Evolutionary conservation across 1,140 invertebrate species (phyloP), one percentile per base, ranked within the genome.

Genomic region (Brachionus calyciflorus): DNA sequence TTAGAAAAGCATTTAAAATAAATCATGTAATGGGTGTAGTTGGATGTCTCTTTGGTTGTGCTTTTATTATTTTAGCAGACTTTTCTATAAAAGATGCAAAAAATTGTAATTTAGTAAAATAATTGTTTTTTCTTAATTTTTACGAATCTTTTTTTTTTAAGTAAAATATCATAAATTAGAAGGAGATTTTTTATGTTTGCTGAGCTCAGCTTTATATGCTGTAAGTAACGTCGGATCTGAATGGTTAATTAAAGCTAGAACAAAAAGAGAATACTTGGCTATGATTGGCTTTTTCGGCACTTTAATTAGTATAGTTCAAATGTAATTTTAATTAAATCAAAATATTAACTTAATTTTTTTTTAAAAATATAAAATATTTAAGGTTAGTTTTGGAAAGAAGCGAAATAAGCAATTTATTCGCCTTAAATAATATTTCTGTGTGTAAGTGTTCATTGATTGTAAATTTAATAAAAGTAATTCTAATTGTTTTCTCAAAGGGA

Each of bases 191-290:
- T 84, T 94, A 6, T 92, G 91, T 81, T 85, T 93, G 3, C 88
- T 87, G n/a, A 92, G 91, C 17, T 91, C 92, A 0, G 87, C 91
- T 10, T 85, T 93, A 0, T 93, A 92, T 84, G 92, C 91, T 2
- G 85, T 92, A 41, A 90, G 91, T 10, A 93, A 92, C 80, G 90
- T 93, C 0, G 87, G 91, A 2, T 90, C 93, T 86, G 92, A 94
- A 83, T 89, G 91, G 82, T 89, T 91, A 53, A 90, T 93, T 14
- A 91, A 92, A 83, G 90, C 88, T 19, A 90, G 90, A 77, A 89
- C 91, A 76, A 89, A 90, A 69, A 88, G 91, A 41, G 92, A 93
- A 82, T 93, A 92, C 82, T 86, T 94, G n/a, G 91, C 91, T 19
- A 88, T 93, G 86, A 87, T 93, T 55, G 92, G 92, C 33, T 87